Base-by-base conservation (phyloP, 2,888 invertebrate species). In the Cryptus armator region DNA sequence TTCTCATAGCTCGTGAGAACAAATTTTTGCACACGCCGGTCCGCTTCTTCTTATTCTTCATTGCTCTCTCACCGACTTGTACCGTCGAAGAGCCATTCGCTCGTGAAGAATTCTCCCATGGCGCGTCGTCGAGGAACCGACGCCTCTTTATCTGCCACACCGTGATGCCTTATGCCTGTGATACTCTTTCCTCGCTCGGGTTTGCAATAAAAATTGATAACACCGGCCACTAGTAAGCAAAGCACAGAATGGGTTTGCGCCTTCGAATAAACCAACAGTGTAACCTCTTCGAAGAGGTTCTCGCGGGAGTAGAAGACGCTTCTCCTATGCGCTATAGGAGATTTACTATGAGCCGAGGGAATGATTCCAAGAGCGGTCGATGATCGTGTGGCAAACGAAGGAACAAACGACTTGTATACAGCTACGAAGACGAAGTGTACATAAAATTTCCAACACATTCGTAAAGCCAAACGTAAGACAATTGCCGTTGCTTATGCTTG, bases 161-260 rank as follows among this genome's bases (percentile, higher is more conserved):
- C 43, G 43, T 16, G 37, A 32, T 24, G 56, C 19, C 14, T n/a
- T 10, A 44, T 43, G 29, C 32, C 14, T 12, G 7, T 7, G 56
- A 56, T 56, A 56, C 51, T 32, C 16, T 16, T 24, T 59, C 67
- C 43, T 16, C 37, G 64, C 37, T 37, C 14, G 16, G 62, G 5
- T 66, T 59, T 29, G 75, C 78, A 64, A 82, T 87, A 84, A 85
- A 86, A 87, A 86, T 87, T 84, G 80, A 84, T 82, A 85, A 87
- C 85, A 81, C 88, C 84, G 71, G 87, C 89, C 86, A 90, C 90
- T 90, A 89, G 91, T 90, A 90, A 87, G 89, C 91, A 90, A 91
- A 90, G 90, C 89, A 90, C 90, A 91, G 88, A 14, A 64, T 59
- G 43, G 19, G 37, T n/a, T 72, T 53, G 29, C n/a, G 51, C 43